phyloP scores from a whole-genome alignment of 1,140 invertebrate species.

The Oryctes rhinoceros region DNA sequence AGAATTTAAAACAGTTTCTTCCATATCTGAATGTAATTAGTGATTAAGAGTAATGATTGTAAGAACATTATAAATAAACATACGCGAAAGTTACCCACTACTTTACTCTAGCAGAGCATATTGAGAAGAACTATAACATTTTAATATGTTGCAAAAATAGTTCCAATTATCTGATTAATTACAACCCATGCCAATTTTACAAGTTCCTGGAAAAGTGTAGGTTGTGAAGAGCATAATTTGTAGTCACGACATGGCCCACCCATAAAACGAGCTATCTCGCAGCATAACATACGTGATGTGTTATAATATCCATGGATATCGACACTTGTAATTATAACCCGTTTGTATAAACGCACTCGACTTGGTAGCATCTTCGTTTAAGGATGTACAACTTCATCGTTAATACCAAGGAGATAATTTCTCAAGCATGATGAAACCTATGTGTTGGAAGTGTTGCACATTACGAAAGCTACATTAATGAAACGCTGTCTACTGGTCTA shows the following conservation, averaged over 20 bases:
- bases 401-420: too few species aligned
- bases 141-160: background rate
- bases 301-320: background rate
- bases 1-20: too few species aligned
- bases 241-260: background rate
- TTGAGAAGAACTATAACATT: too few species aligned
- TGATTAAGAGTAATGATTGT: too few species aligned
- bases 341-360: background rate
- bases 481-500: background rate
- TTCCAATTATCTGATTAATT: conserved; percentile 2
- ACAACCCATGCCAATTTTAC: background rate
- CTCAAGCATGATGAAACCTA: background rate
- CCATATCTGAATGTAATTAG: too few species aligned
- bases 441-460: background rate
- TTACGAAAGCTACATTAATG: background rate
- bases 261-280: background rate
- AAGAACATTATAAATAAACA: too few species aligned
- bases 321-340: background rate
- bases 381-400: background rate
- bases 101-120: too few species aligned
- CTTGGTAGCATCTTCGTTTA: background rate
- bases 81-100: too few species aligned
- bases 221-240: background rate
- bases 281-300: background rate
- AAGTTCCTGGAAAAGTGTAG: background rate